A percentile compares a stretch with the other conserved stretches of the same genome.
Conservation (phyloP, 1,140 invertebrate species). For the Diploscapter pachys region DNA sequence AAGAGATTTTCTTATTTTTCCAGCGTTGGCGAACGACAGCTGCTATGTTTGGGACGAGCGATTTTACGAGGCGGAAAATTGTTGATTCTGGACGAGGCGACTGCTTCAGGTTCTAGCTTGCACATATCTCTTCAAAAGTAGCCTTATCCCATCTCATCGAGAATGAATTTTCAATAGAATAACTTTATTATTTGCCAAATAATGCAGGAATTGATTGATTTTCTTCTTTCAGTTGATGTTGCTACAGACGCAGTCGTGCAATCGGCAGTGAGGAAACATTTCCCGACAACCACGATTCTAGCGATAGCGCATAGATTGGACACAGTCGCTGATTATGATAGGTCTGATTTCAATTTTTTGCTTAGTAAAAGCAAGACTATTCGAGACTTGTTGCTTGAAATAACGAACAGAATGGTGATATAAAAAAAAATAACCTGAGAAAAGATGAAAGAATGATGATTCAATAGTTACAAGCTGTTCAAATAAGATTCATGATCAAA, state of each 20-base stretch:
- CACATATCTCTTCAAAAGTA: too few species aligned
- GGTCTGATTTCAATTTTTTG: not conserved
- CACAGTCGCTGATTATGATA: constrained; percentile 21
- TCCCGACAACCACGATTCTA: constrained; percentile 11
- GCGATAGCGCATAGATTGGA: constrained; percentile 26
- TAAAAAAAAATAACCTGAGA: too few species aligned
- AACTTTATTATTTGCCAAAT: too few species aligned
- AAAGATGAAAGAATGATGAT: too few species aligned
- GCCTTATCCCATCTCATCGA: too few species aligned
- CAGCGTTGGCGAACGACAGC: constrained; percentile 21
- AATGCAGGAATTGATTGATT: too few species aligned
- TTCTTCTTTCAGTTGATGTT: constrained; percentile 11
- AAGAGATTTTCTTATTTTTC: not conserved
- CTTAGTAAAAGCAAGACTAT: too few species aligned
- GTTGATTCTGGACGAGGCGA: constrained; percentile 21
- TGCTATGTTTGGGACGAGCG: constrained; percentile 18
- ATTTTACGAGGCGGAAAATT: constrained; percentile 13
- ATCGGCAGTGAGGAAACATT: constrained; percentile 18
- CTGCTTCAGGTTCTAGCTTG: not conserved
- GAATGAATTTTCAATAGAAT: too few species aligned
- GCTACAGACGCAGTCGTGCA: constrained; percentile 22
- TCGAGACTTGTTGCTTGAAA: too few species aligned
- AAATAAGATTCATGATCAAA: too few species aligned
- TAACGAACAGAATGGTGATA: too few species aligned
- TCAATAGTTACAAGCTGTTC: too few species aligned